phyloP scores from a whole-genome alignment of 2,113 vertebrate species.

The Scortum barcoo region DNA sequence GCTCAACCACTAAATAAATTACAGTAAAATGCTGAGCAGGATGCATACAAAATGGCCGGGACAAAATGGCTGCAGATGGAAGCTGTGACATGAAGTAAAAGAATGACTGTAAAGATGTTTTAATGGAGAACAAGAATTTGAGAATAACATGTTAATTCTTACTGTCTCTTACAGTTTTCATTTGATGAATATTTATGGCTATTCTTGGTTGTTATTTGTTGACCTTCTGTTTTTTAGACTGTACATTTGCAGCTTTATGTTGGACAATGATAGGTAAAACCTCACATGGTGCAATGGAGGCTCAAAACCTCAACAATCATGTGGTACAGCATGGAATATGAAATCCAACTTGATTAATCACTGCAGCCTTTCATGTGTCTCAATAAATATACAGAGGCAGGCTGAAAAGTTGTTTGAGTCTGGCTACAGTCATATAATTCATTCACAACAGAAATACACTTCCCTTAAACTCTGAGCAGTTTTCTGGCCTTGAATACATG shows the following conservation, averaged over 20 bases:
- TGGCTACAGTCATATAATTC: constrained; percentile 63
- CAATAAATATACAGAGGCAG: constrained; percentile 71
- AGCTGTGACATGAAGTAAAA: not conserved
- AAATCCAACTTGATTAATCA: constrained; percentile 75
- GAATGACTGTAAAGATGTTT: constrained; percentile 1
- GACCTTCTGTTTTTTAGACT: constrained; percentile 26
- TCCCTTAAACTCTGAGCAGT: constrained; percentile 42
- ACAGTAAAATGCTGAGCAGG: constrained; percentile 45
- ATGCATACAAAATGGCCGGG: constrained; percentile 24
- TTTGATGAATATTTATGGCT: constrained; percentile 11
- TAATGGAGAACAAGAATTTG: not conserved
- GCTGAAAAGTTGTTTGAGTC: constrained; percentile 71
- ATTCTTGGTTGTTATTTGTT: not conserved
- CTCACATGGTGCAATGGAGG: constrained; percentile 36
- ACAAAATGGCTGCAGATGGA: constrained; percentile 60
- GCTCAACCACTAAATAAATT: constrained; percentile 61
- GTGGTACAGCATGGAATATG: constrained; percentile 49
- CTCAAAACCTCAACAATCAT: constrained; percentile 66
- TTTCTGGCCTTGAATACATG: constrained; percentile 57
- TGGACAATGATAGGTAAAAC: constrained; percentile 23
- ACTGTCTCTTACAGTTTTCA: not conserved
- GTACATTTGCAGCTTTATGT: constrained; percentile 16
- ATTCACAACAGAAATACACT: constrained; percentile 64
- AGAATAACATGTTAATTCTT: not conserved
- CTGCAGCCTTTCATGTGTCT: constrained; percentile 71